These are phyloP conservation scores for Scaptomyza parva DNA, from an alignment of 2,888 invertebrate genomes.

Conservation along the genomic window DNA sequence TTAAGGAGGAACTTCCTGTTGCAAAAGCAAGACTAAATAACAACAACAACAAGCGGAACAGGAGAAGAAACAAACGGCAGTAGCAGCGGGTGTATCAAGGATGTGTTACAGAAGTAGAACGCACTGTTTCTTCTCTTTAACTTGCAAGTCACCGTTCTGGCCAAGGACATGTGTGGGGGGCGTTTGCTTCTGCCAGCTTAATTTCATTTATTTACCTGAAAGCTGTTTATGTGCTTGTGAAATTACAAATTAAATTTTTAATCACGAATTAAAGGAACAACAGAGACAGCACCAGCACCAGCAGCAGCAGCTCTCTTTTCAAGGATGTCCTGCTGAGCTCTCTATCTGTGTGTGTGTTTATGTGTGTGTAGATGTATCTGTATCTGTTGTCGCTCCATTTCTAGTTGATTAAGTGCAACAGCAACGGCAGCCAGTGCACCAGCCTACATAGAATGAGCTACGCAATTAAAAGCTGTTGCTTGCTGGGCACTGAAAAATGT, in stretches of 20 bases:
- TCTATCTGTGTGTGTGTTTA: not conserved
- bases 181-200: constrained; percentile 56
- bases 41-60: constrained; percentile 19
- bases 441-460: constrained; percentile 16
- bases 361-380: constrained; percentile 31
- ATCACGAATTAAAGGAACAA: constrained; percentile 60
- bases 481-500: constrained; percentile 9
- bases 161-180: constrained; percentile 51
- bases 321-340: constrained; percentile 33
- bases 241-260: constrained; percentile 81
- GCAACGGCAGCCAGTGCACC: constrained; percentile 25
- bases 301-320: no score
- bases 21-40: constrained; percentile 59
- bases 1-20: constrained; percentile 77
- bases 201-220: constrained; percentile 80
- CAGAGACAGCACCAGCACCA: constrained; percentile 27
- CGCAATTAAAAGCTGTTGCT: constrained; percentile 34
- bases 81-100: constrained; percentile 29
- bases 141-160: constrained; percentile 21
- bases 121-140: constrained; percentile 36
- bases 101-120: constrained; percentile 43
- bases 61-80: no score
- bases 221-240: constrained; percentile 75
- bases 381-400: constrained; percentile 63
- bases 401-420: constrained; percentile 68